Evolutionary conservation across 2,888 invertebrate species (phyloP).

Genomic region (Osmoderma eremita): DNA sequence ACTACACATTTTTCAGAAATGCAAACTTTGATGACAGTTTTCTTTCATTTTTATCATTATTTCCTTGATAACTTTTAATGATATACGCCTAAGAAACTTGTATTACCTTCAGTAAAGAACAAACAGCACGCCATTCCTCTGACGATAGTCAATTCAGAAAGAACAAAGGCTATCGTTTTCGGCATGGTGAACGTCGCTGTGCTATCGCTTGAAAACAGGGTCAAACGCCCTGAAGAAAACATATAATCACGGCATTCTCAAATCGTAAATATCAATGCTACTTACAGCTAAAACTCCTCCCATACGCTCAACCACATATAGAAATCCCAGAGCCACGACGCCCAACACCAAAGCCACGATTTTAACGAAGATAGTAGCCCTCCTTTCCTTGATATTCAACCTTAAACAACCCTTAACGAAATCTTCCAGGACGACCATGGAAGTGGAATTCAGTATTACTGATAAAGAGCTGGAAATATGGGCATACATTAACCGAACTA

Average conservation of each 20-base stretch:
- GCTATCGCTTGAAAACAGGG: conserved; percentile 9
- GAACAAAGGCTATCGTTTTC: conserved; percentile 32
- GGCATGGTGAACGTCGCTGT: conserved; percentile 25
- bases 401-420: conserved; percentile 78
- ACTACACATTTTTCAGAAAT: neutral
- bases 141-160: conserved; percentile 33
- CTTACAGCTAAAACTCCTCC: conserved; percentile 82
- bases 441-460: conserved; percentile 87
- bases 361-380: conserved; percentile 74
- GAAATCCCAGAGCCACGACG: conserved; percentile 70
- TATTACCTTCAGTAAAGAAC: conserved; percentile 20
- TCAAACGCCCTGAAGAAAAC: conserved; percentile 26
- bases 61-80: neutral
- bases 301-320: conserved; percentile 77
- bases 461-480: conserved; percentile 79
- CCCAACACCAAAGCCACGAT: conserved; percentile 73
- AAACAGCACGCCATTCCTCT: conserved; percentile 23
- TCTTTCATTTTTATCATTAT: neutral
- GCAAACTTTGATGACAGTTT: neutral
- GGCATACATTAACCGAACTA: neutral
- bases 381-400: conserved; percentile 69
- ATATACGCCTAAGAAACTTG: conserved; percentile 8
- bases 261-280: conserved; percentile 36
- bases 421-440: conserved; percentile 86
- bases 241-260: neutral